These are phyloP conservation scores for Neopelma chrysocephalum DNA, from an alignment of 2,797 vertebrate genomes.

Conservation along the genomic window DNA sequence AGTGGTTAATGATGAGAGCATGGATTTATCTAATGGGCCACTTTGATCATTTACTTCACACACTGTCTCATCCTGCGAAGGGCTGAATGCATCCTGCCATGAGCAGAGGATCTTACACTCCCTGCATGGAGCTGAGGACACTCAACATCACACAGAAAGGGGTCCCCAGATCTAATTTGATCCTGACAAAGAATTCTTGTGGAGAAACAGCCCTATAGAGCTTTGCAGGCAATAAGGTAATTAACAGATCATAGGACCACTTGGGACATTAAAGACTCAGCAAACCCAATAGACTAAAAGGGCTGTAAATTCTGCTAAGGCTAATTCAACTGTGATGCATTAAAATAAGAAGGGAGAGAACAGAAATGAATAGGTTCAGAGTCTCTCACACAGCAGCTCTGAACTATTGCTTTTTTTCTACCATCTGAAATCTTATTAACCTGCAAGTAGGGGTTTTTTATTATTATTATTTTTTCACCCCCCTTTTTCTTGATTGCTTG, in stretches of 20 bases:
- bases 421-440: constrained; percentile 39
- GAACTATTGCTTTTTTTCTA: constrained; percentile 20
- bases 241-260: not conserved
- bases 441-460: not conserved
- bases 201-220: not conserved
- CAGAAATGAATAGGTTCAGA: constrained; percentile 13
- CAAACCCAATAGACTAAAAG: not conserved
- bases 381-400: constrained; percentile 4
- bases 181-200: not conserved
- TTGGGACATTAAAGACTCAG: not conserved
- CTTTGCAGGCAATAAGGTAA: not conserved
- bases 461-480: not conserved
- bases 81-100: not conserved
- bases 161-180: not conserved
- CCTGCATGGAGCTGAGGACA: not conserved
- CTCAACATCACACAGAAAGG: not conserved
- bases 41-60: not conserved
- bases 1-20: not conserved
- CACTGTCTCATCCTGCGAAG: not conserved
- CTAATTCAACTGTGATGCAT: not conserved
- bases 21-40: not conserved
- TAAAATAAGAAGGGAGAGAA: constrained; percentile 16
- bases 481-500: not conserved
- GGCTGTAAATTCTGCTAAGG: not conserved
- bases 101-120: not conserved